A percentile compares a stretch with the other conserved stretches of the same genome.
Evolutionary conservation across 2,888 invertebrate species (phyloP).

Genomic region (Cerceris rybyensis): DNA sequence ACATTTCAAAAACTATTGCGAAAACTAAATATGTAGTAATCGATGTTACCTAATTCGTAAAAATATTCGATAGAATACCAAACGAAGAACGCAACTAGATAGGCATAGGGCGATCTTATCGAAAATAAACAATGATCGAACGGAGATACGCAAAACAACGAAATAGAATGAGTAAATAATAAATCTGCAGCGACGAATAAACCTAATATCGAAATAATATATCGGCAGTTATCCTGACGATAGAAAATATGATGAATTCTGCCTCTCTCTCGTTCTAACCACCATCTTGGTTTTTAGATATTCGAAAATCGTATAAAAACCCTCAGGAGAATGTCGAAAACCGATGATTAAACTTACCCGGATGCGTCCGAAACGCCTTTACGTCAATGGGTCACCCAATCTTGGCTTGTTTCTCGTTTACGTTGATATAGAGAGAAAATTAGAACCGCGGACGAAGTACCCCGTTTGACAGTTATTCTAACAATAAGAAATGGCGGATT

Average conservation of each 20-base stretch:
- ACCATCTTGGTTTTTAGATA: constrained; percentile 37
- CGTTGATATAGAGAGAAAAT: constrained; percentile 66
- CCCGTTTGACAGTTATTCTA: constrained; percentile 73
- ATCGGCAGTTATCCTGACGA: not conserved
- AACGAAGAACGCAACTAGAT: not conserved
- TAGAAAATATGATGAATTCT: not conserved
- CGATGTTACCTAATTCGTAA: not conserved
- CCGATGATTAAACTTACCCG: constrained; percentile 71
- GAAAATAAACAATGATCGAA: not conserved
- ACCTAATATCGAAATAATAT: not conserved
- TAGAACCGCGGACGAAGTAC: constrained; percentile 56
- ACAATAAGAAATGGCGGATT: constrained; percentile 74
- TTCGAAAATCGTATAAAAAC: constrained; percentile 10
- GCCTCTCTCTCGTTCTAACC: constrained; percentile 10
- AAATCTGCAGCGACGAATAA: not conserved
- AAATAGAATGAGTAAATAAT: not conserved
- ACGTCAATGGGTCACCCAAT: constrained; percentile 76
- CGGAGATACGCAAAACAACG: not conserved
- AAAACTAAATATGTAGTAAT: not conserved
- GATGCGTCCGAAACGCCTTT: constrained; percentile 79
- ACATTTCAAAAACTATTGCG: not conserved
- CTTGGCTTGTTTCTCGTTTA: constrained; percentile 67
- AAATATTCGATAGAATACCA: not conserved
- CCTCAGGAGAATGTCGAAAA: not conserved
- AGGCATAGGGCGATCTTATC: not conserved